These are phyloP conservation scores for Halocynthia roretzi DNA, from an alignment of 23 tunicate genomes.

Conservation along the genomic window DNA sequence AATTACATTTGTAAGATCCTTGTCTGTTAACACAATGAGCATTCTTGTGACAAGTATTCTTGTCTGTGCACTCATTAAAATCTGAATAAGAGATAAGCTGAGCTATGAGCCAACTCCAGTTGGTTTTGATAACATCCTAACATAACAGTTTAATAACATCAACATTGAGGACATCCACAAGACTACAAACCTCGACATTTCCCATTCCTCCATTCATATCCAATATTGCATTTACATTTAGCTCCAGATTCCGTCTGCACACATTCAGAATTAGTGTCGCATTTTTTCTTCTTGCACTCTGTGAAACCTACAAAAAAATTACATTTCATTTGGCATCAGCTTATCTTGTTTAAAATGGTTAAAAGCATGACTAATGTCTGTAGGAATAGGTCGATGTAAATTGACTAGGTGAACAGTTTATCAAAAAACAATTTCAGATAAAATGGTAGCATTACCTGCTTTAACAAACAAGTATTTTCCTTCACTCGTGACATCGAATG, in stretches of 20 bases:
- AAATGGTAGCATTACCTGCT: constrained; percentile 27
- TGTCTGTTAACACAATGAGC: constrained; percentile 25
- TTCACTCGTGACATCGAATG: constrained; percentile 24
- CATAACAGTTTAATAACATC: neutral
- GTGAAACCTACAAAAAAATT: neutral
- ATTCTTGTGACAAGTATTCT: constrained; percentile 21
- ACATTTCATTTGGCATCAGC: neutral
- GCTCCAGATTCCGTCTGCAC: neutral
- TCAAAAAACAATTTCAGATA: neutral
- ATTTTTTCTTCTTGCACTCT: neutral
- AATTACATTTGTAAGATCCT: constrained; percentile 27
- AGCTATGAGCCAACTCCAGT: neutral
- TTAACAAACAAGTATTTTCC: constrained; percentile 31
- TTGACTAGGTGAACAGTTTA: too few relatives aligned
- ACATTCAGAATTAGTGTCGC: neutral
- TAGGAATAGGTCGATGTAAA: too few relatives aligned
- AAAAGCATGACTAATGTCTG: too few relatives aligned
- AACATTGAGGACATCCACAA: neutral
- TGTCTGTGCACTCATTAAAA: constrained; percentile 20
- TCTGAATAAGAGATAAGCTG: constrained; percentile 11
- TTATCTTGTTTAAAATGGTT: too few relatives aligned
- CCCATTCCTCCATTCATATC: neutral
- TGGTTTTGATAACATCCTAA: neutral
- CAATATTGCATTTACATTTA: neutral
- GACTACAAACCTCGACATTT: neutral